phyloP scores from a whole-genome alignment of 2,888 invertebrate genomes.

The Heliothis peltigera region DNA sequence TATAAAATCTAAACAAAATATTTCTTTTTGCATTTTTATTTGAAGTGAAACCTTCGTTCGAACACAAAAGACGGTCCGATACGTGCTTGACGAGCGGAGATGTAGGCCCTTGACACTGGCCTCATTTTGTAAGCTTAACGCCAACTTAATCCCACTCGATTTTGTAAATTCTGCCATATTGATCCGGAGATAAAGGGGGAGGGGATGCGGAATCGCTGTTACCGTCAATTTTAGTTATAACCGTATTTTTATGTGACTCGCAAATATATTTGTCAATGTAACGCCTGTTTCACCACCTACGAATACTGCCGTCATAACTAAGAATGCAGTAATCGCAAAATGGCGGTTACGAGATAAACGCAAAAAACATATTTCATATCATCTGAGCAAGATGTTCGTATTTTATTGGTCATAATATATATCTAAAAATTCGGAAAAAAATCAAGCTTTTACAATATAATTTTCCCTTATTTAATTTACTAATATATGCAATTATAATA shows the following conservation, averaged over 20 bases:
- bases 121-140: slow-evolving; percentile 35
- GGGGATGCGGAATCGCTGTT: slow-evolving; percentile 3
- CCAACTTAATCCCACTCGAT: slow-evolving; percentile 37
- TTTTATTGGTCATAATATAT: no score
- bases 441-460: no score
- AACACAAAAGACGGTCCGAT: slow-evolving; percentile 49
- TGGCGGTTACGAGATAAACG: no score
- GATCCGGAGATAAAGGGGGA: slow-evolving; percentile 21
- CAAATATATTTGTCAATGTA: no score
- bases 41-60: slow-evolving; percentile 27
- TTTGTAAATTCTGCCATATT: slow-evolving; percentile 43
- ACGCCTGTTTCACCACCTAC: no score
- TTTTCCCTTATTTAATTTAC: no score
- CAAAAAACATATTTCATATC: no score
- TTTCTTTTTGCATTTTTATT: slow-evolving; percentile 21
- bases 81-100: slow-evolving; percentile 43
- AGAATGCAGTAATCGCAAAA: no score
- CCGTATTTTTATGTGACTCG: neutral
- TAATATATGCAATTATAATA: no score
- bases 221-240: neutral
- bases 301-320: no score
- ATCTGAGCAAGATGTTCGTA: no score
- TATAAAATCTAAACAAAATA: neutral
- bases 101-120: slow-evolving; percentile 41
- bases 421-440: no score